Conservation (phyloP, 2,797 vertebrate species). For the Hafferia zeledoni region DNA sequence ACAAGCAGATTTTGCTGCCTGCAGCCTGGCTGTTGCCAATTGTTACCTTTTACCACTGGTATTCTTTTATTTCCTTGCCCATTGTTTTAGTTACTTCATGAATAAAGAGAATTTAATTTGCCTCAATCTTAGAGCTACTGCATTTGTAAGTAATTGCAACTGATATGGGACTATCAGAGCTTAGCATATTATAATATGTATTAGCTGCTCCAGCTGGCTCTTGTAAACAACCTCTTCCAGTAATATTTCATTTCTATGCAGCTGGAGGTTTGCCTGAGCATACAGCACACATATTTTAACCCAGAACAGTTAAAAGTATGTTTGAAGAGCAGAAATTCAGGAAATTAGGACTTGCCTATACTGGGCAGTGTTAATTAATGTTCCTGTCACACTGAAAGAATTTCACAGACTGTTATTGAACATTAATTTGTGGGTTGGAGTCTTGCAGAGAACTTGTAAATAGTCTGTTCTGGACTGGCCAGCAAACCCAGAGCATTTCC, state of each 20-base stretch:
- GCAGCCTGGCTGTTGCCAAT: background rate
- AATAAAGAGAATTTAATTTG: slow-evolving; percentile 46
- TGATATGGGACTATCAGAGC: slow-evolving; percentile 23
- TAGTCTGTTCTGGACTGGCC: background rate
- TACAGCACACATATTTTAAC: slow-evolving; percentile 29
- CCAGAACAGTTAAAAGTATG: background rate
- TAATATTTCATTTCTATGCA: slow-evolving; percentile 60
- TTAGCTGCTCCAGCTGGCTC: slow-evolving; percentile 29
- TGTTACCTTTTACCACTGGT: background rate
- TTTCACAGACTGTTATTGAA: background rate
- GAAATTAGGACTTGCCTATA: background rate
- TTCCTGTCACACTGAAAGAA: background rate
- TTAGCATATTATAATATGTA: slow-evolving; percentile 42
- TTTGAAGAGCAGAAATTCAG: slow-evolving; percentile 12
- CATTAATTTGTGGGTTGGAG: slow-evolving; percentile 1
- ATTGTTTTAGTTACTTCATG: slow-evolving; percentile 39
- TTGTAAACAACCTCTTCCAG: slow-evolving; percentile 47
- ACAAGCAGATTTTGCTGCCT: background rate
- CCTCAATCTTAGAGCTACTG: slow-evolving; percentile 10
- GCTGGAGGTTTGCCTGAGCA: slow-evolving; percentile 31
- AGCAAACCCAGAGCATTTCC: background rate
- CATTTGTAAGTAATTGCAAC: slow-evolving; percentile 54
- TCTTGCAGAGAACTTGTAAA: background rate
- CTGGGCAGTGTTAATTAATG: background rate
- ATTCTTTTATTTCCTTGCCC: slow-evolving; percentile 21